These are phyloP conservation scores for Damaliscus lunatus DNA, from an alignment of 2,113 vertebrate species.

Conservation along the genomic window DNA sequence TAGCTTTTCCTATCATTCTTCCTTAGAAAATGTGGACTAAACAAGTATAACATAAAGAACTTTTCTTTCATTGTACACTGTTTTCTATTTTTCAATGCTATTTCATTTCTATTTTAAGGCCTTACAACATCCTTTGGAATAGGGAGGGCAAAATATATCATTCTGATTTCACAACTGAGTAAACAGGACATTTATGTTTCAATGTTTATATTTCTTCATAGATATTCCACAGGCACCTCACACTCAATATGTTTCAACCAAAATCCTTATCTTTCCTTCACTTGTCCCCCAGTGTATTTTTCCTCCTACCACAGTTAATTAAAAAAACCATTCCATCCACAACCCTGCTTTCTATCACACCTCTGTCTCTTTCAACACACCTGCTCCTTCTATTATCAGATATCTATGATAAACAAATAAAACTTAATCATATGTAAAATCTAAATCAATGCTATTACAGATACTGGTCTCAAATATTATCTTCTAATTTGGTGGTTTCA, in stretches of 20 bases:
- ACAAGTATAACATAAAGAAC: not conserved
- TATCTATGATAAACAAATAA: not conserved
- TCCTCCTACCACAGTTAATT: not conserved
- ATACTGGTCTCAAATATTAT: not conserved
- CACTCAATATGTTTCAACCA: not conserved
- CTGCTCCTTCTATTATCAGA: not conserved
- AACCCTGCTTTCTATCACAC: not conserved
- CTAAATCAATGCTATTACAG: not conserved
- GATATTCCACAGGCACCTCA: not conserved
- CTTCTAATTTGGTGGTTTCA: not conserved
- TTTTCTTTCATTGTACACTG: not conserved
- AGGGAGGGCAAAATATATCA: not conserved
- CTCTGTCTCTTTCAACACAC: not conserved
- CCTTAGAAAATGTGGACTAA: not conserved
- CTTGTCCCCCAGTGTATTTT: not conserved
- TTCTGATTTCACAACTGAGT: not conserved
- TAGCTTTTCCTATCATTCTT: not conserved
- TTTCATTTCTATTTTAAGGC: not conserved
- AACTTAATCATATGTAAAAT: not conserved
- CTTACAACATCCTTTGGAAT: not conserved
- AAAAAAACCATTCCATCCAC: not conserved
- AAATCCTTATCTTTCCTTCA: not conserved
- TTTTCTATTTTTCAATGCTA: not conserved
- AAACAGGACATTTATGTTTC: not conserved
- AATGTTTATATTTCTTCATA: not conserved